A percentile compares a stretch with the other conserved stretches of the same genome.
Evolutionary conservation across 2,888 invertebrate genomes (phyloP).

Genomic region (Pharmacophagus antenor): DNA sequence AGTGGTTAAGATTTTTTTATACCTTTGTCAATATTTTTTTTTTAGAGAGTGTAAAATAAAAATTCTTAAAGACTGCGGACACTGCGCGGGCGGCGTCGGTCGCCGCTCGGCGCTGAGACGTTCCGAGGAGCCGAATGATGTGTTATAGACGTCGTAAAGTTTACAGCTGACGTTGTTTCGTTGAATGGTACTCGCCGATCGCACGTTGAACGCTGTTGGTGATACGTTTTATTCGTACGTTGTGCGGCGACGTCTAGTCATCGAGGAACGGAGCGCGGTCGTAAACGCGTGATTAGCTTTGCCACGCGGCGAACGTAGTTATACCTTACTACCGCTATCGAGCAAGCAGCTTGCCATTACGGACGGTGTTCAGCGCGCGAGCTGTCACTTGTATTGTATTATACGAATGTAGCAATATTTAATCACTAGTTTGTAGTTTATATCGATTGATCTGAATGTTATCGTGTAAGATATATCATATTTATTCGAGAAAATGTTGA

Average conservation of each 20-base stretch:
- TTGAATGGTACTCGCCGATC: constrained; percentile 10
- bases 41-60: constrained; percentile 31
- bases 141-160: constrained; percentile 26
- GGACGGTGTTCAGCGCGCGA: constrained; percentile 31
- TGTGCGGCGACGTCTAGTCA: constrained; percentile 56
- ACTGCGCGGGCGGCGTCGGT: constrained; percentile 53
- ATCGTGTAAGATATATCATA: constrained; percentile 46
- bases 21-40: constrained; percentile 36
- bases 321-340: constrained; percentile 37
- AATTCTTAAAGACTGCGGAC: constrained; percentile 50
- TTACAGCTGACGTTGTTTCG: constrained; percentile 16
- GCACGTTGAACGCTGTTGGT: constrained; percentile 17
- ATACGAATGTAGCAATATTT: constrained; percentile 32
- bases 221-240: constrained; percentile 37
- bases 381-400: constrained; percentile 36
- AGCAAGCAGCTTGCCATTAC: constrained; percentile 41
- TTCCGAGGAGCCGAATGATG: constrained; percentile 20
- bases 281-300: constrained; percentile 41
- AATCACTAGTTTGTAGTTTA: constrained; percentile 34
- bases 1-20: constrained; percentile 49
- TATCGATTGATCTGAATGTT: constrained; percentile 50
- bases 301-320: constrained; percentile 41
- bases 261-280: constrained; percentile 43
- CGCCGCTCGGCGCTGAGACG: constrained; percentile 29
- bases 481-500: constrained; percentile 46